phyloP scores from a whole-genome alignment of 1,140 invertebrate species.

The Batillaria attramentaria region DNA sequence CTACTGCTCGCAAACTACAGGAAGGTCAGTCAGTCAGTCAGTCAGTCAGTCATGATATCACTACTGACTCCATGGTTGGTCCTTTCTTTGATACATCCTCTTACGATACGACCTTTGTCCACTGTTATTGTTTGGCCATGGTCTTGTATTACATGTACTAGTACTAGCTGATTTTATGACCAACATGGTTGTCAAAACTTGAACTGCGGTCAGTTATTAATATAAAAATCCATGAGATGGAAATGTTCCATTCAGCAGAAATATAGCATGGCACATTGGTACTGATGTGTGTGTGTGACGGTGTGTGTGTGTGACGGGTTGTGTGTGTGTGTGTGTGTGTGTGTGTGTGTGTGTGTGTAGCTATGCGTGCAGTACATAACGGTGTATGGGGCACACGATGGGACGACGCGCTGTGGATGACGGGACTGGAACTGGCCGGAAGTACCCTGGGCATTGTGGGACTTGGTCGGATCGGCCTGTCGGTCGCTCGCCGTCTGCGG shows the following conservation, averaged over 20 bases:
- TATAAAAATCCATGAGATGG: no score
- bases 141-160: no score
- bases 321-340: not conserved
- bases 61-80: no score
- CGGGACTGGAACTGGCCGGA: conserved; percentile 83
- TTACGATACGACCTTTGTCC: no score
- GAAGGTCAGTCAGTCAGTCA: conserved; percentile 77
- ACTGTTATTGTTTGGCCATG: no score
- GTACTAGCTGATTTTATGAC: no score
- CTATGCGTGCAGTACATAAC: conserved; percentile 51
- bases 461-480: conserved; percentile 82
- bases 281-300: not conserved
- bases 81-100: no score
- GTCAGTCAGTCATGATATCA: not conserved
- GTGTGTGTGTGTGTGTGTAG: conserved; percentile 39
- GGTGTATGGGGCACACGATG: conserved; percentile 81
- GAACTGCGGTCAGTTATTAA: no score
- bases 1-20: conserved; percentile 85
- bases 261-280: no score
- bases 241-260: no score
- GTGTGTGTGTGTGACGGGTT: not conserved
- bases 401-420: conserved; percentile 91
- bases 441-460: conserved; percentile 90
- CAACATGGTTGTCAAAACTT: no score
- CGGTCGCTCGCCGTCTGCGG: conserved; percentile 79